Conservation (phyloP, 2,797 vertebrate genomes). For the Silurus aristotelis region DNA sequence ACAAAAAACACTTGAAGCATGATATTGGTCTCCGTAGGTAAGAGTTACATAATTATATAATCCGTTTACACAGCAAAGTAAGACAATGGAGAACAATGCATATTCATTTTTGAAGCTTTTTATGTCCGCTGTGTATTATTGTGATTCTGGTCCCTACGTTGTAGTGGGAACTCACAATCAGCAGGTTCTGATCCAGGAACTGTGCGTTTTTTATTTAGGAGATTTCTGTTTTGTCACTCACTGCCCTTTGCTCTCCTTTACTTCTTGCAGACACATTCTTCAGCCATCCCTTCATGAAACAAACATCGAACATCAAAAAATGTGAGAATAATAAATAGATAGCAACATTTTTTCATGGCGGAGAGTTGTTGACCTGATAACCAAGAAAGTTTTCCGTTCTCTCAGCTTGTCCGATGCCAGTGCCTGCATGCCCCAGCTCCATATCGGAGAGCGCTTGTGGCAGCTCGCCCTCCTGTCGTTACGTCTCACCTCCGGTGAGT, state of each 20-base stretch:
- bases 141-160: not conserved
- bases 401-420: conserved; percentile 91
- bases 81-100: not conserved
- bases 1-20: not conserved
- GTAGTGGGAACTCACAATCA: not conserved
- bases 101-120: not conserved
- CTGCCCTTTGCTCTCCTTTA: conserved; percentile 12
- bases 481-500: conserved; percentile 94
- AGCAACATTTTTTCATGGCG: not conserved
- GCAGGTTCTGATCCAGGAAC: not conserved
- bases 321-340: conserved; percentile 75
- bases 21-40: not conserved
- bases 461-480: conserved; percentile 89
- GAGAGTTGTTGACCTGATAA: not conserved
- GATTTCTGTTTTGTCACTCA: not conserved
- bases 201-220: not conserved
- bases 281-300: conserved; percentile 91
- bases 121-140: not conserved
- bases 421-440: conserved; percentile 81
- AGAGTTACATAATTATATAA: not conserved
- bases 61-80: not conserved
- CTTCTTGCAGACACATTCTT: conserved; percentile 85
- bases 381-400: not conserved
- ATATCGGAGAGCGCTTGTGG: conserved; percentile 86
- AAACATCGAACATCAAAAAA: conserved; percentile 86